Evolutionary conservation across 2,797 vertebrate genomes (phyloP).

Genomic region (Dallia pectoralis): DNA sequence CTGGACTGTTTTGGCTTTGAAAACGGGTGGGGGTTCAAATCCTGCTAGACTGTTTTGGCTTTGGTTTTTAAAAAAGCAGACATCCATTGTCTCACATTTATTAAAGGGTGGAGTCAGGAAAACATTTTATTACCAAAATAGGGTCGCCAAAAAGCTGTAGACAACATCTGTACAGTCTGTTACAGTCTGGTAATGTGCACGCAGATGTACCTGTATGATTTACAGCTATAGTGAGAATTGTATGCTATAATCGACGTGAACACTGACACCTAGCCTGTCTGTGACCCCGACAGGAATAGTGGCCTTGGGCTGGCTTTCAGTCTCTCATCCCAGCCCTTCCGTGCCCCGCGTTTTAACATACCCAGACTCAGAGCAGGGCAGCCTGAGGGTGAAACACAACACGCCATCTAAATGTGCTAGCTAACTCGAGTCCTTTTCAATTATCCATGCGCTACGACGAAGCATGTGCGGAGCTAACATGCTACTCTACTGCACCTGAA

Average conservation of each 20-base stretch:
- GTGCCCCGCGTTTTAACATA: neutral
- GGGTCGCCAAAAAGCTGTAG: neutral
- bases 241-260: neutral
- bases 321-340: neutral
- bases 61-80: too few species aligned
- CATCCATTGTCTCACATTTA: too few species aligned
- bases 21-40: slow-evolving; percentile 17
- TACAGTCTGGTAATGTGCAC: neutral
- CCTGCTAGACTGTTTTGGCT: too few species aligned
- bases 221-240: neutral
- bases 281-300: neutral
- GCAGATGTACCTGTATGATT: neutral
- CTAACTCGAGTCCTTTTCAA: neutral
- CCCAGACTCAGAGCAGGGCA: slow-evolving; percentile 4
- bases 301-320: neutral
- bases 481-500: neutral
- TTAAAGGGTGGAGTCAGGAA: too few species aligned
- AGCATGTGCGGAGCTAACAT: neutral
- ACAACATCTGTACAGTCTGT: neutral
- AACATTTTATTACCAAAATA: neutral
- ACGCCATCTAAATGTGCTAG: slow-evolving; percentile 25
- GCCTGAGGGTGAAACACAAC: slow-evolving; percentile 20
- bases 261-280: slow-evolving; percentile 1
- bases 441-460: too few species aligned
- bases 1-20: neutral